phyloP scores from a whole-genome alignment of 35 echinoderm and acorn worm genomes.

The Nesometra sesokonis region DNA sequence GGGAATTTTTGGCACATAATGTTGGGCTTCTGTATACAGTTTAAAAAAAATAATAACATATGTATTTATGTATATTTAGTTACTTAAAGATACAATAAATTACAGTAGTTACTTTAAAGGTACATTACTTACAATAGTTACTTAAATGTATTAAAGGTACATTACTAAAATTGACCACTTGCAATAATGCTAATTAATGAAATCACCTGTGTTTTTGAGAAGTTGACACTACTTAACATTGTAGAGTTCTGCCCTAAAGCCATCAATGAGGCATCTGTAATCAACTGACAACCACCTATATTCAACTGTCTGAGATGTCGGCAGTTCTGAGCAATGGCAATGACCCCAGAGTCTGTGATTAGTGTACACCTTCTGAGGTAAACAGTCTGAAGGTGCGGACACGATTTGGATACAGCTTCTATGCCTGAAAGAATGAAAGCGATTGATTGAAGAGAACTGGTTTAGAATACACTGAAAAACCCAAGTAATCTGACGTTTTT shows the following conservation, averaged over 20 bases:
- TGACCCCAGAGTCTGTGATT: slow-evolving; percentile 46
- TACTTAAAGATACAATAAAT: too few relatives aligned
- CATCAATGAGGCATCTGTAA: slow-evolving; percentile 59
- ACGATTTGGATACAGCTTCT: slow-evolving; percentile 47
- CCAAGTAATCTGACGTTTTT: too few relatives aligned
- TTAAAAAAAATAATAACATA: too few relatives aligned
- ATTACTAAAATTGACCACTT: too few relatives aligned
- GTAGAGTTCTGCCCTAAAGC: slow-evolving; percentile 63
- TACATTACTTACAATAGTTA: too few relatives aligned
- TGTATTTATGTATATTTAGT: too few relatives aligned
- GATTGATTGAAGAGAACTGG: background rate
- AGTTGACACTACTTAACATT: slow-evolving; percentile 70
- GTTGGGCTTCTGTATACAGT: too few relatives aligned
- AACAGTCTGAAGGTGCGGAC: slow-evolving; percentile 47
- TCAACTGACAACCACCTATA: slow-evolving; percentile 66
- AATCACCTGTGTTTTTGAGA: slow-evolving; percentile 70
- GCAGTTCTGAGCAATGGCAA: slow-evolving; percentile 64
- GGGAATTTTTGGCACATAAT: too few relatives aligned
- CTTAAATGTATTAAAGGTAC: too few relatives aligned
- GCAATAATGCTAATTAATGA: background rate
- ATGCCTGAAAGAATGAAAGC: slow-evolving; percentile 27
- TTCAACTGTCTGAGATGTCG: slow-evolving; percentile 64
- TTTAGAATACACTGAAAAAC: too few relatives aligned
- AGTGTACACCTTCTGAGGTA: slow-evolving; percentile 60
- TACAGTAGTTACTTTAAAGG: too few relatives aligned